Base-by-base conservation (phyloP, 1,140 invertebrate genomes). In the Drosophila obscura region DNA sequence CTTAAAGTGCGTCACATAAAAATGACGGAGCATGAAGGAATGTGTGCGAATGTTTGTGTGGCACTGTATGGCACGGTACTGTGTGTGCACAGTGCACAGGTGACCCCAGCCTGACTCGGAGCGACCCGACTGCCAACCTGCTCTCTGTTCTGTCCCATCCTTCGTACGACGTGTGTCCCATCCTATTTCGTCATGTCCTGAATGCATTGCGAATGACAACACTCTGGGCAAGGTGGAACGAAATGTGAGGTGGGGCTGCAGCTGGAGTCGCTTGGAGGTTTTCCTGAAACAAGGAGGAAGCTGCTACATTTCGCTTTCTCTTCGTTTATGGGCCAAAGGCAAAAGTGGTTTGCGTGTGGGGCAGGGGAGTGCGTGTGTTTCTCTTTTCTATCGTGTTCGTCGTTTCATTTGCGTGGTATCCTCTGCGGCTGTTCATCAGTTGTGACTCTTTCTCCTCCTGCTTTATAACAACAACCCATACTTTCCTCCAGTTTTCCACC, bases 1-100 rank as follows among this genome's bases (percentile, higher is more conserved):
- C 81, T 85, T 78, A 87, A 85, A 87, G 83, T 82, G 75, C 56
- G 74, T 73, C 45, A 68, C 71, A 87, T 88, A 88, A 87, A 87
- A 87, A 76, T 74, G 57, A 76, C 65, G 63, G 53, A 26, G 46
- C 56, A 61, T 76, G 63, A 53, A 68, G 45, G 73, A 75, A 67
- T 77, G 43, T 62, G 50, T 46, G 72, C 22, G 2, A 51, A 43
- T 35, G 26, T 63, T 41, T 35, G 28, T 35, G 28, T 16, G 16
- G 16, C 16, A 16, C 16, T 16, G 16, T 0, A 16, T 16, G 16
- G 16, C 16, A 16, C 16, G 16, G 16, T 1, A 16, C 16, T 16
- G 16, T 41, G 39, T 35, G 26, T 43, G 39, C 46, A 44, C 16
- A 31, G 45, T 49, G 43, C 57, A 45, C 80, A 80, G 81, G 77